Evolutionary conservation across 2,888 invertebrate genomes (phyloP), one percentile per base, ranked within the genome.

Genomic region (Drosophila longiperda): DNA sequence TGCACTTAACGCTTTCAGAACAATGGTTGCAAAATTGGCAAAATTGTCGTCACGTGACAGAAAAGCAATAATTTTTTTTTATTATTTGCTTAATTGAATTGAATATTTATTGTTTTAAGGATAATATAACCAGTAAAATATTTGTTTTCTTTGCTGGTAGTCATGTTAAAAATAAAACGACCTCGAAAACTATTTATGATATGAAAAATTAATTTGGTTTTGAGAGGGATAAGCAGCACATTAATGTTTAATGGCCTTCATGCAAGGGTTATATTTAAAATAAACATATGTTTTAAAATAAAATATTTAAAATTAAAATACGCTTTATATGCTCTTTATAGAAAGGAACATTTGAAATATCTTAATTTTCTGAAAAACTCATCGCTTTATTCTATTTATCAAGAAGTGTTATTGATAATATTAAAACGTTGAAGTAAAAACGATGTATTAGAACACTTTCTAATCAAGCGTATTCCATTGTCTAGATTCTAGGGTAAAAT

Each of bases 401-500:
- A 4, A 9, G n/a, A 40, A 40, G n/a, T n/a, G 40, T 40, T 9
- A 8, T 9, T 8, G 38, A 2, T 40, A 40, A n/a, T 17, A n/a
- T 40, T 2, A 38, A 38, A 8, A 17, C 3, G 38, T 17, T 17
- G 3, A 3, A 17, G 3, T 17, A 17, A 0, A 40, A 40, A n/a
- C 4, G 17, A 11, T 5, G 11, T 2, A n/a, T 1, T 2, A n/a
- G 2, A n/a, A 9, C n/a, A 11, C 5, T 7, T 45, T 45, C 20
- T 1, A 20, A 45, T 7, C 20, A 40, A 40, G 9, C 4, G 9
- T n/a, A 9, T n/a, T n/a, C 9, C 5, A 15, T 15, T 26, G 26
- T n/a, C 6, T 4, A 23, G 32, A 23, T 33, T 42, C 9, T 29
- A 69, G 60, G 49, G 65, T 65, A 73, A 32, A 4, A 3, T 1